Percentiles rank a stretch among this genome's conserved stretches.
Evolutionary conservation across 2,888 invertebrate genomes (phyloP).

Genomic region (Euproctis similis): DNA sequence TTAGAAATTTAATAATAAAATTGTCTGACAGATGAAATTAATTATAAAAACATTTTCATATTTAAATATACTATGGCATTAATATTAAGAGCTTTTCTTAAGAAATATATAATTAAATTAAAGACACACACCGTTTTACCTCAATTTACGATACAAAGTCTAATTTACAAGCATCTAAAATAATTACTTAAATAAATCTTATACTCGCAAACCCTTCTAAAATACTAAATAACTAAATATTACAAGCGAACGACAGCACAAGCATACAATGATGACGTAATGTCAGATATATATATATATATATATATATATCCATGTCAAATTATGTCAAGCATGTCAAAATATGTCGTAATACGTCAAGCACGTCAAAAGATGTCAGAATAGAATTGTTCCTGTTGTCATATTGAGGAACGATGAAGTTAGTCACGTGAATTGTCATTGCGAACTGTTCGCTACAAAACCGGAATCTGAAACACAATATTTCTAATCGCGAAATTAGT

Average conservation of each 20-base stretch:
- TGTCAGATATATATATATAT: conserved; percentile 4
- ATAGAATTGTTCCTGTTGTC: no score
- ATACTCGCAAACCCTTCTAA: conserved; percentile 11
- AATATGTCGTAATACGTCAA: background rate
- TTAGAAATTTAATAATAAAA: no score
- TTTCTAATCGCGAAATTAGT: conserved; percentile 3
- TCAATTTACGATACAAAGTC: no score
- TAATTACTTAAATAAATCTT: background rate
- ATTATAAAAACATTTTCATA: no score
- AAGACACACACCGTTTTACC: no score
- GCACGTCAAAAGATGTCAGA: no score
- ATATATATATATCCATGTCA: conserved; percentile 2
- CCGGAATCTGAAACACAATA: conserved; percentile 6
- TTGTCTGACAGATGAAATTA: no score
- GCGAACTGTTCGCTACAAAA: conserved; percentile 5
- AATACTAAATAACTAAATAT: conserved; percentile 13
- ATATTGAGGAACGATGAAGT: background rate
- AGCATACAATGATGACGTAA: conserved; percentile 22
- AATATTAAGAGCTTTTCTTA: no score
- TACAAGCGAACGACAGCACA: conserved; percentile 35
- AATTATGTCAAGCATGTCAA: background rate
- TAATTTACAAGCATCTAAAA: no score
- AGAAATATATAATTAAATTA: no score
- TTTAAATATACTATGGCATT: no score
- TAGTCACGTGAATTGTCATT: conserved; percentile 5